Conservation (phyloP, 1,140 invertebrate genomes). For the Drosophila orosa region DNA sequence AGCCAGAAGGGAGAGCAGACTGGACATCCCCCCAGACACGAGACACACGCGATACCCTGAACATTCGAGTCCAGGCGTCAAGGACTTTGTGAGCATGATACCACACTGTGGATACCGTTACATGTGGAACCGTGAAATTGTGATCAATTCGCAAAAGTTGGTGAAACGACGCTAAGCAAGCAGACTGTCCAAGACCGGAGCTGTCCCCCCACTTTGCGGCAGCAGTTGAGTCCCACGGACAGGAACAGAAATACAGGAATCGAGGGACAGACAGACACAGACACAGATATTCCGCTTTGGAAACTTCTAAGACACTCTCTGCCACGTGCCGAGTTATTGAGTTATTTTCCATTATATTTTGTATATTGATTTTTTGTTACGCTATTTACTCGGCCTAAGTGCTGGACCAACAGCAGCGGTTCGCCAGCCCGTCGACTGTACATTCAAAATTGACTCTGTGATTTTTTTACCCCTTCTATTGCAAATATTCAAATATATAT, state of each 20-base stretch:
- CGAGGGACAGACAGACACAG: conserved; percentile 15
- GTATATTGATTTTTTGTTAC: conserved; percentile 25
- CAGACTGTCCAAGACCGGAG: conserved; percentile 35
- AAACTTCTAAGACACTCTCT: conserved; percentile 7
- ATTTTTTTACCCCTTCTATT: conserved; percentile 48
- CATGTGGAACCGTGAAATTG: conserved; percentile 95
- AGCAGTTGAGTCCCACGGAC: conserved; percentile 66
- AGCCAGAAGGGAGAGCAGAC: conserved; percentile 6
- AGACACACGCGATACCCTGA: conserved; percentile 4
- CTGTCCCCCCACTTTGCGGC: conserved; percentile 58
- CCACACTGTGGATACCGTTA: conserved; percentile 91
- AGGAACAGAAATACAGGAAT: conserved; percentile 19
- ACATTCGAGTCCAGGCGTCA: conserved; percentile 44
- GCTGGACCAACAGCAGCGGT: conserved; percentile 19
- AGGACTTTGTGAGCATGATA: conserved; percentile 85
- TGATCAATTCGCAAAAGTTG: conserved; percentile 94
- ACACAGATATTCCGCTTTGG: conserved; percentile 12
- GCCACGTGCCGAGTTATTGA: conserved; percentile 19
- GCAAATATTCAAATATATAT: conserved; percentile 42
- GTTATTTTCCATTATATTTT: conserved; percentile 27
- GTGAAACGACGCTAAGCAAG: conserved; percentile 90
- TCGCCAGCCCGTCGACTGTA: conserved; percentile 28
- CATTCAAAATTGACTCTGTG: conserved; percentile 58
- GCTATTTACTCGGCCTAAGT: conserved; percentile 23
- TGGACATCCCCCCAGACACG: not conserved